These are phyloP conservation scores for Lepas anatifera DNA, from an alignment of 2,888 invertebrate genomes.

Conservation along the genomic window DNA sequence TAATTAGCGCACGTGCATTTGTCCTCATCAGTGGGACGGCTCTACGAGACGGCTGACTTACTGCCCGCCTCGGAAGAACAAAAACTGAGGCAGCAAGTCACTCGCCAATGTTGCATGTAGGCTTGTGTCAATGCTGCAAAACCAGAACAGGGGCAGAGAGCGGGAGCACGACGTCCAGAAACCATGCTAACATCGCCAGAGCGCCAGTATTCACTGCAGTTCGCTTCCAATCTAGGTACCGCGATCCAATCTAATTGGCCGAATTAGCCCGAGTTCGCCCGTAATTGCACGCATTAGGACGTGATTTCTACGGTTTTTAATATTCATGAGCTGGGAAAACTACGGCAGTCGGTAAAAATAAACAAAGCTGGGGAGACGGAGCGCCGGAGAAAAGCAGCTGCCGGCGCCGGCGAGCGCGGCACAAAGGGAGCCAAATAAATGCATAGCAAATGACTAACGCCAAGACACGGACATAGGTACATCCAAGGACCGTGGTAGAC, in stretches of 20 bases:
- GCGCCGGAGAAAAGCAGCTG: background rate
- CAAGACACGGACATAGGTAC: no score
- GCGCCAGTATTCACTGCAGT: no score
- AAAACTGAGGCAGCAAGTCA: no score
- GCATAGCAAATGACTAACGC: background rate
- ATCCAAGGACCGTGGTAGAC: no score
- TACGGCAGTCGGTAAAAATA: background rate
- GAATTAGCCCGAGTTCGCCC: constrained; percentile 2
- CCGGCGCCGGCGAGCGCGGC: background rate
- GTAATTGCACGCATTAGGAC: constrained; percentile 6
- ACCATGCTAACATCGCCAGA: background rate
- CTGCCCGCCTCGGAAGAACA: background rate
- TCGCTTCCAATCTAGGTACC: background rate
- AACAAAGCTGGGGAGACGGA: background rate
- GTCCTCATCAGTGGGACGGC: background rate
- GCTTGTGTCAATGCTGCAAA: background rate
- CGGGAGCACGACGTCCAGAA: no score
- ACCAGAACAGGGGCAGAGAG: background rate
- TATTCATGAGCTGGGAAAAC: constrained; percentile 12
- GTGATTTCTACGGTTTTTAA: constrained; percentile 10
- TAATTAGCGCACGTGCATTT: background rate
- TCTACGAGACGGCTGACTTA: background rate
- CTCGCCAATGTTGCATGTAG: no score
- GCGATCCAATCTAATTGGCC: constrained; percentile 7
- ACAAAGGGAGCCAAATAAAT: background rate